Base-by-base conservation (phyloP, 2,888 invertebrate species). In the Diaperis boleti region DNA sequence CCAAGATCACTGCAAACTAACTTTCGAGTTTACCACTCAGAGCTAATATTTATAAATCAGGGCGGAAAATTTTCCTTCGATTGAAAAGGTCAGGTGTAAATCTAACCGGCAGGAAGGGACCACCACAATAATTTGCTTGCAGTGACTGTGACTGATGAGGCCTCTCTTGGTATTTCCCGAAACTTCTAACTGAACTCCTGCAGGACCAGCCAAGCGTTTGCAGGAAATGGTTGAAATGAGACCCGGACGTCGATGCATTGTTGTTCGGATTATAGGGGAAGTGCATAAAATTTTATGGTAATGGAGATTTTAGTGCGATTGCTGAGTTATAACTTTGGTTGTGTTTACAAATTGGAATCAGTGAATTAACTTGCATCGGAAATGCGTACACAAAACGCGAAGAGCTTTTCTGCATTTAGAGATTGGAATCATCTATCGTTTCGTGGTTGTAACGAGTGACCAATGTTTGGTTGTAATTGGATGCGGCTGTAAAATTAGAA, bases 111-210 rank as follows among this genome's bases (percentile, higher is more conserved):
- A 71, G 72, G 70, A 75, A 73, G 70, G 73, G 73, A 70, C 70
- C 67, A 69, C 74, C 75, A 70, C 75, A 74, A 75, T 74, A 76
- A 75, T 74, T 76, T 74, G 74, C 72, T 74, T 70, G 72, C 66
- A 70, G 62, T 72, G 74, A 75, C 73, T 72, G 74, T 74, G 76
- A 76, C 74, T 73, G 76, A 76, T 75, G 74, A 72, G 72, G 69
- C 72, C 71, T 72, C 69, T 69, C 67, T 62, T 59, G 64, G 56
- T 65, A 66, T 69, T 74, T 73, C 69, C 71, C 67, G 61, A 64
- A 66, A 69, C 29, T 64, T 54, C 62, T 31, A 37, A 26, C 60
- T 20, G 29, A 56, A 63, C 49, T 64, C 68, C 69, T 56, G 52
- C 64, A 62, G 69, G 70, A 71, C 68, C 68, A 70, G 69, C 67